These are phyloP conservation scores for Coregonus clupeaformis DNA, from an alignment of 2,113 vertebrate species.

Conservation along the genomic window DNA sequence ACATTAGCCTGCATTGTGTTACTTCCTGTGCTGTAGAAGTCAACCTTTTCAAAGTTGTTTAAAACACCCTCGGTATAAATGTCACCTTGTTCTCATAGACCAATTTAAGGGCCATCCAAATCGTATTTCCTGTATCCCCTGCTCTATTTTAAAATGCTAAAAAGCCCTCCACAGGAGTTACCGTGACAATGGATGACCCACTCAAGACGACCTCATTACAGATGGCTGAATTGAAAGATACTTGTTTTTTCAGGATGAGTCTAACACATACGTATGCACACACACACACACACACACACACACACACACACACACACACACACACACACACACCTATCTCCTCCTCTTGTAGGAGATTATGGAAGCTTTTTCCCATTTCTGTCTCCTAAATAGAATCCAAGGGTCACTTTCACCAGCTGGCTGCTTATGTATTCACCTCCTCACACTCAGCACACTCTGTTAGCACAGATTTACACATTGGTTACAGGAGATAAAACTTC, in stretches of 20 bases:
- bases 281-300: no score
- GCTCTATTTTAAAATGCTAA: not conserved
- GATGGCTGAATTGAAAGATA: not conserved
- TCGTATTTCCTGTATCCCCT: not conserved
- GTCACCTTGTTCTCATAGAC: not conserved
- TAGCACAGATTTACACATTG: conserved; percentile 12
- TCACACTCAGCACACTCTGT: not conserved
- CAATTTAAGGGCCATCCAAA: not conserved
- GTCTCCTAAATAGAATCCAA: not conserved
- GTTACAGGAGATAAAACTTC: conserved; percentile 4
- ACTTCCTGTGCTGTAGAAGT: not conserved
- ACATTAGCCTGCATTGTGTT: no score
- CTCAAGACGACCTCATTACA: conserved; percentile 23
- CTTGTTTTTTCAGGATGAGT: not conserved
- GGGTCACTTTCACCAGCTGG: not conserved
- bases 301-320: no score
- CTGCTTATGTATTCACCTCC: not conserved
- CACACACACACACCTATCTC: no score
- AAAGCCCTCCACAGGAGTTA: not conserved
- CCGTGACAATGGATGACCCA: not conserved
- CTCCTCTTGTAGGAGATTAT: not conserved
- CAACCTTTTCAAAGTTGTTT: not conserved
- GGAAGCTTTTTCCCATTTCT: not conserved
- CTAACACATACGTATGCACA: no score
- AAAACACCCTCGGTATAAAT: not conserved